Base-by-base conservation (phyloP, 2,888 invertebrate species). In the Drosophila ochracea region DNA sequence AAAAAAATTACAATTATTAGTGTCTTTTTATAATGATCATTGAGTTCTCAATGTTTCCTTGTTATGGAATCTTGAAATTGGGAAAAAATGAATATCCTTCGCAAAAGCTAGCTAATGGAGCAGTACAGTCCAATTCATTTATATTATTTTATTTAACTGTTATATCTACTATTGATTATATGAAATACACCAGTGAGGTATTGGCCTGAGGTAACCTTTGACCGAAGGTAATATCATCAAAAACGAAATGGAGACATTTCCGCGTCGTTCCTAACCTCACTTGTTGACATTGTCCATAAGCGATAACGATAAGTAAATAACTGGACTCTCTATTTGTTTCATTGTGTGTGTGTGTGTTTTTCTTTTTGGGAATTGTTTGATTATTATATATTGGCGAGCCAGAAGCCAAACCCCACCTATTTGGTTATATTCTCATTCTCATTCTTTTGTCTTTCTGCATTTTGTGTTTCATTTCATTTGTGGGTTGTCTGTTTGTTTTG, bases 271-370 rank as follows among this genome's bases (percentile, higher is more conserved):
- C 66, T 80, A 78, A 78, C 75, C 67, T 73, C 63, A 80, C 73
- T 82, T 78, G 79, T 76, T 76, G 82, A 73, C 82, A 69, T 65
- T 82, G 25, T 41, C 72, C 58, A 65, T 67, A 75, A 76, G 65
- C 72, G 73, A 78, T 79, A 80, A 80, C 80, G 67, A 82, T 76
- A 68, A 70, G 70, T 74, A 81, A 81, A 82, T 76, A 80, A 33
- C 25, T 54, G 55, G 31, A 28, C 25, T 21, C 35, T 19, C 19
- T 49, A 31, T 58, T 55, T 25, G 25, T 55, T 55, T 50, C 21
- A 47, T 47, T 21, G 47, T 13, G 13, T 21, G 13, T 13, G 33
- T 35, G 53, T 35, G 9, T 25, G 28, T 28, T 28, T 28, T 1
- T 19, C 31, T 21, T 1, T 16, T 11, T 59, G 50, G 50, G 67